phyloP scores from a whole-genome alignment of 1,140 invertebrate species.

The Pseudomyrmex concolor region DNA sequence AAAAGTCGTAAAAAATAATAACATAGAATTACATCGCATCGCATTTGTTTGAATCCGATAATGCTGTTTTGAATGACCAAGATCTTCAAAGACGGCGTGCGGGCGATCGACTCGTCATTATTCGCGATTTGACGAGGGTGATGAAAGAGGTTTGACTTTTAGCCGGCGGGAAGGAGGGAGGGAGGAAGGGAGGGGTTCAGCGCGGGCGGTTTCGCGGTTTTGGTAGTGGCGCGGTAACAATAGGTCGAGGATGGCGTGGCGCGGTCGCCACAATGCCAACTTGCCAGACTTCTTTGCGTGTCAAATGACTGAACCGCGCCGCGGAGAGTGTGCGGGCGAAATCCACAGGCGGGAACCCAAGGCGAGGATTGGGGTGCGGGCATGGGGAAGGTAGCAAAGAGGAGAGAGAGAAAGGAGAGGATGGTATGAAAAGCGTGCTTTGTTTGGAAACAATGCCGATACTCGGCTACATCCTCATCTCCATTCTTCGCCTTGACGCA shows the following conservation, averaged over 20 bases:
- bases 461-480: slow-evolving; percentile 86
- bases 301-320: slow-evolving; percentile 85
- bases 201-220: slow-evolving; percentile 68
- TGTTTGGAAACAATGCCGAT: slow-evolving; percentile 86
- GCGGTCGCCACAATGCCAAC: slow-evolving; percentile 82
- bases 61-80: slow-evolving; percentile 24
- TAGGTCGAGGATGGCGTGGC: slow-evolving; percentile 75
- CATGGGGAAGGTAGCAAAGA: slow-evolving; percentile 60
- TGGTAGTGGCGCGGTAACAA: slow-evolving; percentile 82
- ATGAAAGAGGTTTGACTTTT: slow-evolving; percentile 58
- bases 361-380: slow-evolving; percentile 16
- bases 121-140: slow-evolving; percentile 67
- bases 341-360: slow-evolving; percentile 23
- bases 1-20: background rate
- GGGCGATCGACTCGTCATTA: slow-evolving; percentile 55
- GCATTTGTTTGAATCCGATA: too few relatives aligned
- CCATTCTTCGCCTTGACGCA: slow-evolving; percentile 85
- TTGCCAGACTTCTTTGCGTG: slow-evolving; percentile 85
- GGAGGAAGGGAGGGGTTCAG: slow-evolving; percentile 54
- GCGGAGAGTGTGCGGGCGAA: slow-evolving; percentile 75
- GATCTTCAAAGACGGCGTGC: slow-evolving; percentile 34
- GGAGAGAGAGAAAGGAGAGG: slow-evolving; percentile 71
- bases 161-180: slow-evolving; percentile 21
- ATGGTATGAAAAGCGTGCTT: slow-evolving; percentile 84
- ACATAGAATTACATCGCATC: background rate